Percentiles rank a stretch among this genome's conserved stretches.
Evolutionary conservation across 2,113 vertebrate genomes (phyloP).

Genomic region (Octodon degus): DNA sequence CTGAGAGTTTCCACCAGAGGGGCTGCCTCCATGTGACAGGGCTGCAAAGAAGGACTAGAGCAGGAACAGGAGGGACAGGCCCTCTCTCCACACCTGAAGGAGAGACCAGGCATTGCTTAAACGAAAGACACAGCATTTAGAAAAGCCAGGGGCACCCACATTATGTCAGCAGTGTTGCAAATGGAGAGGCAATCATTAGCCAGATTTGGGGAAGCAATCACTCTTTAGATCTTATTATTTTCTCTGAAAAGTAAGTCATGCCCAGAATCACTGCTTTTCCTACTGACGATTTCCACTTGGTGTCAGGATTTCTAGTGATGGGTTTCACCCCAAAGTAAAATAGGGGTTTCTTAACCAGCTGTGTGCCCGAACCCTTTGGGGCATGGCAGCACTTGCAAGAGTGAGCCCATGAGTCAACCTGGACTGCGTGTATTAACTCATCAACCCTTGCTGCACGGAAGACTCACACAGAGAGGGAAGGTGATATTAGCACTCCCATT

Average conservation of each 20-base stretch:
- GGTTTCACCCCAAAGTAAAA: neutral
- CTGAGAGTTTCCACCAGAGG: constrained; percentile 81
- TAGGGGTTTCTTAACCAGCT: neutral
- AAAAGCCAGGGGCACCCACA: constrained; percentile 59
- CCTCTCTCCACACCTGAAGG: constrained; percentile 72
- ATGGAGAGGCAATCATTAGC: constrained; percentile 60
- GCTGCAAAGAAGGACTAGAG: constrained; percentile 45
- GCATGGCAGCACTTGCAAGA: neutral
- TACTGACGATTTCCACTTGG: neutral
- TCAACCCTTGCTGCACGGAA: neutral
- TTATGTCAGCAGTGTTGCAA: neutral
- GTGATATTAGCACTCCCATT: neutral
- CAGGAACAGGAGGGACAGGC: constrained; percentile 67
- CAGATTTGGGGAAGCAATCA: constrained; percentile 65
- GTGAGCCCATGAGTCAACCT: neutral
- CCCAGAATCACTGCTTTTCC: neutral
- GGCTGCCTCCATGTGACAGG: constrained; percentile 74
- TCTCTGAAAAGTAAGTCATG: constrained; percentile 19
- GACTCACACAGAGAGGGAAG: neutral
- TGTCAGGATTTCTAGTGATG: neutral
- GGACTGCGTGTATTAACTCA: neutral
- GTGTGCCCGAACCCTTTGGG: neutral
- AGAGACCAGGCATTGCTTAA: neutral
- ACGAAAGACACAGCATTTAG: constrained; percentile 51
- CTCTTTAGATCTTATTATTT: constrained; percentile 17